Evolutionary conservation across 2,888 invertebrate genomes (phyloP), one percentile per base, ranked within the genome.

Genomic region (Myopa tessellatipennis): DNA sequence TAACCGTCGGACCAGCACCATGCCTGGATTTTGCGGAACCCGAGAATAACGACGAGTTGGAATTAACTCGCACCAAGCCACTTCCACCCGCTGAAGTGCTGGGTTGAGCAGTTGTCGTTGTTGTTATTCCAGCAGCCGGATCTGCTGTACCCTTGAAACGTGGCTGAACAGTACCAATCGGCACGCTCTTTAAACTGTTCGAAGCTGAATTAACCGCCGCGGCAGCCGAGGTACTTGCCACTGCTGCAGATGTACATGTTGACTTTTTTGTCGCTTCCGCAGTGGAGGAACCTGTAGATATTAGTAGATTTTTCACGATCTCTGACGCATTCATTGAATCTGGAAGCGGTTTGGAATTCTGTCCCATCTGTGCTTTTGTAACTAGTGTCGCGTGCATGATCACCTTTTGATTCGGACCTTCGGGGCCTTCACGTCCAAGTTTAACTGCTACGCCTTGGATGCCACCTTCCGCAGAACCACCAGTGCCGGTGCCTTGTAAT

Each of bases 381-480:
- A 93, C 92, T 14, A 93, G 85, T 74, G 93, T 92, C 0, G 93
- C 93, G 81, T 92, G 91, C 90, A 93, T 91, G 3, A 90, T 89
- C 16, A 93, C 92, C 79, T 91, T 90, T 77, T 92, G 92, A 84
- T 92, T 92, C 0, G 92, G 92, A 4, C 92, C 92, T 61, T 91
- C 91, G 1, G 91, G 91, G 3, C 93, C 92, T 82, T 93, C 92
- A 0, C 92, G 91, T 0, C 92, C 93, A 58, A 93, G 84, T 84
- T 93, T 93, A 1, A 93, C 92, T 2, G 92, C 92, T 0, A 93
- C 93, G 0, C 92, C 93, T 82, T 92, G 92, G 78, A 92, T 92
- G 18, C 91, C 90, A 40, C 88, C 85, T 76, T 87, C 86, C 55
- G 87, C 83, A 69, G 82, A 83, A 4, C 86, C 85, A 8, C 87